Base-by-base conservation (phyloP, 2,797 vertebrate genomes). In the Cossypha dichroa region DNA sequence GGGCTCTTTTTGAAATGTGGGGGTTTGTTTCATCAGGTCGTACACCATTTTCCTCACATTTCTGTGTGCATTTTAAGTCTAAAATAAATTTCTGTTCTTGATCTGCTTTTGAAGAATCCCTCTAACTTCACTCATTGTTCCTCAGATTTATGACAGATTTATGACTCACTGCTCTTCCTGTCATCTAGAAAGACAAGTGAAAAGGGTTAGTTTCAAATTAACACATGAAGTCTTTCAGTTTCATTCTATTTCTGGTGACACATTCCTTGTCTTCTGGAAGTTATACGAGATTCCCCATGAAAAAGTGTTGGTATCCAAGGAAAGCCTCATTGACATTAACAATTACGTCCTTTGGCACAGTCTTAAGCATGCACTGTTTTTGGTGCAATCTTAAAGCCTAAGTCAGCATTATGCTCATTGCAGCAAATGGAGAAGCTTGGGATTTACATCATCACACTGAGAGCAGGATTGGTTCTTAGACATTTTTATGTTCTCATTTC, bases 101-200 rank as follows among this genome's bases (percentile, higher is more conserved):
- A 59, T 87, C 15, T 85, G 36, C 26, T 26, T 87, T 85, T 83
- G 46, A 88, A 93, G 56, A 90, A 73, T 73, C 31, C 20, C 19
- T 68, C 46, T 88, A 63, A 91, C 28, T 86, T 93, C 56, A 64
- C 26, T 86, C 9, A 4, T 52, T 10, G 4, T 66, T 91, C 29
- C 34, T 90, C 58, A 80, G 74, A 81, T 92, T 96, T 85, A 76
- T 90, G 90, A 84, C 80, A 81, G 73, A 66, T 84, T 83, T 83
- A 72, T 92, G 70, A 90, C 33, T 92, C 83, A 89, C 36, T 67
- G 10, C 31, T 91, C 48, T 68, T 73, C 28, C 46, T 96, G 91
- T 90, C 85, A 75, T 80, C 55, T 85, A 86, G 36, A 54, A 89
- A 85, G 69, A 93, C 36, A 88, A 68, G 43, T 41, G 55, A 80